Evolutionary conservation across 2,797 vertebrate species (phyloP), one percentile per base, ranked within the genome.

Genomic region (Oreonectes daqikongensis): DNA sequence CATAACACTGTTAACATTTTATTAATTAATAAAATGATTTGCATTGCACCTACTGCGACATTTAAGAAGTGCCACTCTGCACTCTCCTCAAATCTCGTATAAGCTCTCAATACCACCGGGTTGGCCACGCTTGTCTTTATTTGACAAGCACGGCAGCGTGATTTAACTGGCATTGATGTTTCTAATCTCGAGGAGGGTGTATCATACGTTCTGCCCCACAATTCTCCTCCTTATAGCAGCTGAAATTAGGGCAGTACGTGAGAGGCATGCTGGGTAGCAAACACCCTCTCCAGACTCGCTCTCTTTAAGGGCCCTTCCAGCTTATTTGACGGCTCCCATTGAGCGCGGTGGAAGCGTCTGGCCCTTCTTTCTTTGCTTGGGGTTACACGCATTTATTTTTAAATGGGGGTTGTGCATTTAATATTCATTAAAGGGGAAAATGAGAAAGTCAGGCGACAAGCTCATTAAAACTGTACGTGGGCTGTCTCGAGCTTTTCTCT

Each of bases 211-310:
- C 80, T 79, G 48, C 81, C 87, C 48, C 72, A 83, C 67, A 79
- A 15, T 82, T 79, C 84, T 77, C 69, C 75, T 73, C 77, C 77
- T 72, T 57, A 78, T 76, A 53, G 53, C 59, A 3, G 40, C 81
- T 81, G 83, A 84, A 88, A 88, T 84, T 86, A 84, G 84, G 84
- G 83, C 84, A 89, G 82, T 86, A 65, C 64, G 76, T 89, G 86
- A 89, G 81, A 80, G 69, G 82, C 82, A 85, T 87, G 83, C 71
- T 74, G 12, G 65, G 30, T 50, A 60, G 82, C 74, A 73, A 35
- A 78, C 69, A 79, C 81, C 53, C 77, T 77, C 64, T 15, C 26
- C 46, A 12, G 38, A 38, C 28, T 63, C 40, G 26, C 8, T 14
- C 26, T 7, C 46, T 77, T 61, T 6, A 63, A 72, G 24, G 32